A percentile compares a stretch with the other conserved stretches of the same genome.
phyloP scores from a whole-genome alignment of 2,113 vertebrate species.

The Gobiocypris rarus region DNA sequence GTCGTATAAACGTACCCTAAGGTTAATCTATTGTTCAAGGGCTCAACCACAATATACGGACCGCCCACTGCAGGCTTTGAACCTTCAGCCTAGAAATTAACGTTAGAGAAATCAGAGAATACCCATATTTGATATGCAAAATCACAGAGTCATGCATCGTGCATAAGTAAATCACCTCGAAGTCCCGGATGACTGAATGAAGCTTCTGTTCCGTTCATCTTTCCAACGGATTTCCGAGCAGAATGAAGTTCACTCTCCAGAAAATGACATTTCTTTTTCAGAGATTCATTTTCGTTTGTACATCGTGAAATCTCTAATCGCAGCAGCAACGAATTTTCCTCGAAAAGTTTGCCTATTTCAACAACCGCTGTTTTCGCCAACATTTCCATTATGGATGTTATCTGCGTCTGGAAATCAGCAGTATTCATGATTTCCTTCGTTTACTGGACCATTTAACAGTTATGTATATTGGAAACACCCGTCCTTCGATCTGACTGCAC shows the following conservation, averaged over 20 bases:
- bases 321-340: slow-evolving; percentile 74
- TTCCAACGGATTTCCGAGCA: slow-evolving; percentile 62
- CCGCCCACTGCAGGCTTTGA: slow-evolving; percentile 4
- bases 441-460: neutral
- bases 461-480: neutral
- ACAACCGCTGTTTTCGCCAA: slow-evolving; percentile 72
- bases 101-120: neutral
- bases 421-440: slow-evolving; percentile 53
- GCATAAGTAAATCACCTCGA: neutral
- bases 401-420: slow-evolving; percentile 70
- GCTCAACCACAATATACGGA: neutral
- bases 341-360: slow-evolving; percentile 76
- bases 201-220: slow-evolving; percentile 11
- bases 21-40: neutral
- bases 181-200: neutral
- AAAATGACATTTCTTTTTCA: slow-evolving; percentile 73
- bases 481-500: neutral
- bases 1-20: no score
- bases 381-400: slow-evolving; percentile 73
- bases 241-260: slow-evolving; percentile 76
- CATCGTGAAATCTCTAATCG: slow-evolving; percentile 75
- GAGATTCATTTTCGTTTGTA: slow-evolving; percentile 74
- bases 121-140: no score
- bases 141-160: neutral
- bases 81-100: neutral